A percentile compares a stretch with the other conserved stretches of the same genome.
phyloP scores from a whole-genome alignment of 2,888 invertebrate genomes.

The Strigamia crassipes region DNA sequence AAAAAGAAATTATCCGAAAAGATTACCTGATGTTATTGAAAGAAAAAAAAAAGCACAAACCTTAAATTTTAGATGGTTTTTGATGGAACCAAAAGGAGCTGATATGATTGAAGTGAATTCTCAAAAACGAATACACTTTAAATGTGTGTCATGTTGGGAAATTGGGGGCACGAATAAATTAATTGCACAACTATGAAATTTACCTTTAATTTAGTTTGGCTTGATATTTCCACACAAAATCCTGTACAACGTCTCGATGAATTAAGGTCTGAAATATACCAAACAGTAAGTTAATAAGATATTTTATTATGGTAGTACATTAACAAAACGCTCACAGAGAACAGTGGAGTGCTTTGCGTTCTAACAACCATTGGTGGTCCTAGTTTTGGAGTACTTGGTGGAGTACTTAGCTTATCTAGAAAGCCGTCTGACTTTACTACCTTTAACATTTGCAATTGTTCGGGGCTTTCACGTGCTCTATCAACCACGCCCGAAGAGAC shows the following conservation, averaged over 20 bases:
- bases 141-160: background rate
- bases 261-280: too few relatives aligned
- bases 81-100: background rate
- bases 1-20: background rate
- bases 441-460: too few relatives aligned
- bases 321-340: too few relatives aligned
- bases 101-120: background rate
- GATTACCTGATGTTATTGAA: background rate
- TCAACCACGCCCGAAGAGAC: background rate
- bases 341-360: too few relatives aligned
- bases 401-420: background rate
- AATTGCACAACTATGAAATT: background rate
- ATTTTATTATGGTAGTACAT: too few relatives aligned
- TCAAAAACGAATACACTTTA: background rate
- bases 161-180: background rate
- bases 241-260: too few relatives aligned
- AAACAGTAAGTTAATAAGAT: too few relatives aligned
- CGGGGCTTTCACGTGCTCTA: background rate
- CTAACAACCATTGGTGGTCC: too few relatives aligned
- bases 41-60: background rate
- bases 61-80: background rate
- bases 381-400: background rate
- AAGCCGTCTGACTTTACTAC: background rate
- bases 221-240: too few relatives aligned
- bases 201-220: background rate